Conservation (phyloP, 2,113 vertebrate species). For the Python bivittatus region DNA sequence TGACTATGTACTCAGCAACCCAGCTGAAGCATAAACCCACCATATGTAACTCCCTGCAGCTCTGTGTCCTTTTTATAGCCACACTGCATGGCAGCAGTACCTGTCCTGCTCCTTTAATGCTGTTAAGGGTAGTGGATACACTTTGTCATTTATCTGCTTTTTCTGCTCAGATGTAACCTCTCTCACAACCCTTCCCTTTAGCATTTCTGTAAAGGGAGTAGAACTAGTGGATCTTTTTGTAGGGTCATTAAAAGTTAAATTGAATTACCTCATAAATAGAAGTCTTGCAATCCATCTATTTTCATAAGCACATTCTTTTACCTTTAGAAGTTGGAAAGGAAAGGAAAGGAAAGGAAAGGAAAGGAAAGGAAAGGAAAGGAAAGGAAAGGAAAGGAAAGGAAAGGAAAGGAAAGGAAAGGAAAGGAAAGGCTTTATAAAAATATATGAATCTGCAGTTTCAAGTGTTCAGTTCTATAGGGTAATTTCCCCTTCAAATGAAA, state of each 20-base stretch:
- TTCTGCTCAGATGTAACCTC: background rate
- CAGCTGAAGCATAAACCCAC: too few species aligned
- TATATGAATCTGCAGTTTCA: conserved; percentile 52
- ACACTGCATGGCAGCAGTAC: too few species aligned
- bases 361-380: background rate
- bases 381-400: background rate
- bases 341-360: background rate
- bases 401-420: background rate
- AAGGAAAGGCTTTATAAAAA: conserved; percentile 42
- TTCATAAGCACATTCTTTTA: conserved; percentile 10
- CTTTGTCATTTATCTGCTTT: background rate
- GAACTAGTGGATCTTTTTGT: background rate
- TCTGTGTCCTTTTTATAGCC: too few species aligned
- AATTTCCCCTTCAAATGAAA: conserved; percentile 79
- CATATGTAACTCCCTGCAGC: too few species aligned
- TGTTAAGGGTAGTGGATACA: background rate
- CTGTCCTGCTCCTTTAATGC: background rate
- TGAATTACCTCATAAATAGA: conserved; percentile 17
- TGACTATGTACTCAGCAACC: too few species aligned
- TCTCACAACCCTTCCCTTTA: background rate
- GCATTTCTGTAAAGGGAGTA: background rate
- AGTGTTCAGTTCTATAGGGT: conserved; percentile 73
- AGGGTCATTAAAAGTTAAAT: background rate
- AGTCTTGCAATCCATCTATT: background rate
- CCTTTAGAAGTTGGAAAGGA: conserved; percentile 13